Evolutionary conservation across 2,113 vertebrate genomes (phyloP), one percentile per base, ranked within the genome.

Genomic region (Cranoglanis bouderius): DNA sequence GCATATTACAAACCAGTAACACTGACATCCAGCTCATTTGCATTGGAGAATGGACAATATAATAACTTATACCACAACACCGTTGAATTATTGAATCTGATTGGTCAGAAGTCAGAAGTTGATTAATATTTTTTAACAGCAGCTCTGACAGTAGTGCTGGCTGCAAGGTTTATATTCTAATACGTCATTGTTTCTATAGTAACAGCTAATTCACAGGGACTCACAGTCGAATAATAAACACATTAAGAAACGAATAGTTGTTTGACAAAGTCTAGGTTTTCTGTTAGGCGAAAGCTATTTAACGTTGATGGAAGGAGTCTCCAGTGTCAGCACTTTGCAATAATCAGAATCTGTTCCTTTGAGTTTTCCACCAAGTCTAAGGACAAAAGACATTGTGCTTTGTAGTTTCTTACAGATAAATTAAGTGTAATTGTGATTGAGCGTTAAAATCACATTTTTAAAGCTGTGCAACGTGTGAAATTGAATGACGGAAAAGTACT

Each of bases 11-110:
- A 21, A 82, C 18, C 32, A 57, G 51, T 82, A 35, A 55, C 51
- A 55, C 51, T 4, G n/a, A 38, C 51, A 10, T 57, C 49, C n/a
- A 55, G 49, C 78, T 82, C 32, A 82, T 82, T 80, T 57, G 51
- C 80, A 82, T 82, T 14, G 21, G 53, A 24, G 32, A 32, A 38
- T 13, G 18, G 80, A 82, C 53, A 14, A 12, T 59, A 19, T 82
- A 55, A 55, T 57, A 55, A 35, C 49, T 82, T 57, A 19, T 21
- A 57, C 8, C 32, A 10, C n/a, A 32, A 2, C n/a, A 8, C 49
- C 55, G 18, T 57, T 38, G 53, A 57, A 57, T 59, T 38, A 57
- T 82, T 82, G 80, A 38, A 82, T 82, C 80, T 24, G 80, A 57
- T 32, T 38, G 32, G 32, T 55, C 78, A 24, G 78, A 4, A 35